phyloP scores from a whole-genome alignment of 2,888 invertebrate species.

The Lottia scabra region DNA sequence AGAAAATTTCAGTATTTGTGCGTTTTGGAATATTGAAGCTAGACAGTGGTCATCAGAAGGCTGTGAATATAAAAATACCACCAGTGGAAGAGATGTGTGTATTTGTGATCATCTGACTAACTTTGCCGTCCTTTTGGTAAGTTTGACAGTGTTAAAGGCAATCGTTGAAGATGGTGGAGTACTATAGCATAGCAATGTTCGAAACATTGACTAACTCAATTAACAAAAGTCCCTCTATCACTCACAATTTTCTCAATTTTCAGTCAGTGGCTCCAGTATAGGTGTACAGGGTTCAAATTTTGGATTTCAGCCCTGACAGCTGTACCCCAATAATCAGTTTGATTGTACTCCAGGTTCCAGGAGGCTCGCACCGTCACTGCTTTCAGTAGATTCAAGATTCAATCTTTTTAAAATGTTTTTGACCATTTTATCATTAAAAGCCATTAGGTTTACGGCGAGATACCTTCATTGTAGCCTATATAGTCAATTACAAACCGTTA shows the following conservation, averaged over 20 bases:
- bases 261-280: too few species aligned
- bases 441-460: too few species aligned
- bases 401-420: too few species aligned
- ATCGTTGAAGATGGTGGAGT: neutral
- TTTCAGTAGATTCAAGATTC: neutral
- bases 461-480: too few species aligned
- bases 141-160: conserved; percentile 8
- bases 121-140: conserved; percentile 60
- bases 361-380: too few species aligned
- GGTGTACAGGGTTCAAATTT: too few species aligned
- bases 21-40: conserved; percentile 49
- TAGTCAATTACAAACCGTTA: too few species aligned
- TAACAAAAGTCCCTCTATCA: neutral
- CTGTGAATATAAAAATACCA: conserved; percentile 31
- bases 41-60: conserved; percentile 58
- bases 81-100: conserved; percentile 47
- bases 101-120: conserved; percentile 63
- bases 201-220: too few species aligned
- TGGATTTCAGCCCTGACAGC: too few species aligned
- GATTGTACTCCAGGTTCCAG: too few species aligned
- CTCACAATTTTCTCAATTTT: neutral
- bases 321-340: too few species aligned
- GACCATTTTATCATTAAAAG: too few species aligned
- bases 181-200: neutral
- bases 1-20: conserved; percentile 35